These are phyloP conservation scores for Amblyraja radiata DNA, from an alignment of 2,797 vertebrate species.

Conservation along the genomic window DNA sequence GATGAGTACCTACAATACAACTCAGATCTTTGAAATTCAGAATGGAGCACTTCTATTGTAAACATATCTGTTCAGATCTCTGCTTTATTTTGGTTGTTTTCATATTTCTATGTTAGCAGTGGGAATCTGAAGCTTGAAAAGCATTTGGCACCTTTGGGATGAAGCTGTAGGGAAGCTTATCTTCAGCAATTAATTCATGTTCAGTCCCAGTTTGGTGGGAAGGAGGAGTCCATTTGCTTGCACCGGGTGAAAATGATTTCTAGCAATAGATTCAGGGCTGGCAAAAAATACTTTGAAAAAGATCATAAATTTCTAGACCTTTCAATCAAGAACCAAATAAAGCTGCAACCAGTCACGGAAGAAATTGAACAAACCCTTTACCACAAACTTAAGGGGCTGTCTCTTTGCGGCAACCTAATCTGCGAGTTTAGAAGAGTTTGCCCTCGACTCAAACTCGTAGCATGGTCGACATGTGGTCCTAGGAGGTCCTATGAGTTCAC, in stretches of 20 bases:
- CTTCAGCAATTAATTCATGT: neutral
- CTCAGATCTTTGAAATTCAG: too few species aligned
- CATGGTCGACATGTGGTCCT: too few species aligned
- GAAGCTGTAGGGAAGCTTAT: neutral
- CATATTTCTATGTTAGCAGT: neutral
- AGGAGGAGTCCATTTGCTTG: neutral
- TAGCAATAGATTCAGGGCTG: neutral
- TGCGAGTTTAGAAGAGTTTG: too few species aligned
- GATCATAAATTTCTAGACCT: neutral
- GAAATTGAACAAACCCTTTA: neutral
- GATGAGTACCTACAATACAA: too few species aligned
- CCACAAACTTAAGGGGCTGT: too few species aligned
- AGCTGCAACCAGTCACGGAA: neutral
- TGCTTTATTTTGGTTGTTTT: neutral
- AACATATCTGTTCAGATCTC: neutral
- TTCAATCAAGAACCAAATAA: neutral
- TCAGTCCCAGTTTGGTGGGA: neutral
- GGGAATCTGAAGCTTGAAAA: neutral
- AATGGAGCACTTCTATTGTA: too few species aligned
- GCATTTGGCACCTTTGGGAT: neutral
- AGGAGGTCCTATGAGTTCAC: too few species aligned
- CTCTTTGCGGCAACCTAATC: too few species aligned
- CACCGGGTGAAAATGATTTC: neutral
- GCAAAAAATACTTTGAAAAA: neutral
- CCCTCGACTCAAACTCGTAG: too few species aligned